Conservation (phyloP, 1,140 invertebrate species). For the Mamestra configurata region DNA sequence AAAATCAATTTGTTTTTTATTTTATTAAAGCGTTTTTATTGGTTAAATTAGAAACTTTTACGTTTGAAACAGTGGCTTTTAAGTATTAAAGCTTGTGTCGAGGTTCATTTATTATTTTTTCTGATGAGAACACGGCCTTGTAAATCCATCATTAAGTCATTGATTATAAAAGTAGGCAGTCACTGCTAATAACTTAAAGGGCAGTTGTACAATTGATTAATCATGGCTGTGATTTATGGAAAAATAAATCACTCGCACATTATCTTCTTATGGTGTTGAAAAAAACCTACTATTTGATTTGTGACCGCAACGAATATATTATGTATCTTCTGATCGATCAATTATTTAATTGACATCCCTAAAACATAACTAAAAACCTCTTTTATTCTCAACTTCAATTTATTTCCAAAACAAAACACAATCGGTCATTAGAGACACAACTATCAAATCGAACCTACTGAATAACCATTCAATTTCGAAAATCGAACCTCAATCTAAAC, state of each 20-base stretch:
- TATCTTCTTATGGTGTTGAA: neutral
- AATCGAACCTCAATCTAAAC: slow-evolving; percentile 25
- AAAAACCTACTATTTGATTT: neutral
- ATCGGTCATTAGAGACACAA: slow-evolving; percentile 11
- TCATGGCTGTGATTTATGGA: neutral
- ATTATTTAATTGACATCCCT: no score
- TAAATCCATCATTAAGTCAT: slow-evolving; percentile 21
- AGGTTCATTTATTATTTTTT: slow-evolving; percentile 35
- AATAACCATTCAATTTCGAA: slow-evolving; percentile 25
- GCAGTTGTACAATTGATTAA: slow-evolving; percentile 13
- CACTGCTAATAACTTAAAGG: slow-evolving; percentile 15
- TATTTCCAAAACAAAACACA: neutral
- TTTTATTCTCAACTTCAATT: neutral
- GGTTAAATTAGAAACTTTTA: slow-evolving; percentile 26
- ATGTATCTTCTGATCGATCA: no score
- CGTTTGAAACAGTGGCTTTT: slow-evolving; percentile 49
- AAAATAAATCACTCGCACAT: slow-evolving; percentile 1
- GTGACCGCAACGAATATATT: no score
- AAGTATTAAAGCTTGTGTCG: slow-evolving; percentile 31
- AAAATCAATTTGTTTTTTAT: slow-evolving; percentile 71
- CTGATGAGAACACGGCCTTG: slow-evolving; percentile 24
- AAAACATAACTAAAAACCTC: neutral
- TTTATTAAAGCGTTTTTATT: slow-evolving; percentile 38
- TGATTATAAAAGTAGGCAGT: slow-evolving; percentile 17
- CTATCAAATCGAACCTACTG: slow-evolving; percentile 20